phyloP scores from a whole-genome alignment of 2,888 invertebrate genomes.

The Drosophila multiciliata region DNA sequence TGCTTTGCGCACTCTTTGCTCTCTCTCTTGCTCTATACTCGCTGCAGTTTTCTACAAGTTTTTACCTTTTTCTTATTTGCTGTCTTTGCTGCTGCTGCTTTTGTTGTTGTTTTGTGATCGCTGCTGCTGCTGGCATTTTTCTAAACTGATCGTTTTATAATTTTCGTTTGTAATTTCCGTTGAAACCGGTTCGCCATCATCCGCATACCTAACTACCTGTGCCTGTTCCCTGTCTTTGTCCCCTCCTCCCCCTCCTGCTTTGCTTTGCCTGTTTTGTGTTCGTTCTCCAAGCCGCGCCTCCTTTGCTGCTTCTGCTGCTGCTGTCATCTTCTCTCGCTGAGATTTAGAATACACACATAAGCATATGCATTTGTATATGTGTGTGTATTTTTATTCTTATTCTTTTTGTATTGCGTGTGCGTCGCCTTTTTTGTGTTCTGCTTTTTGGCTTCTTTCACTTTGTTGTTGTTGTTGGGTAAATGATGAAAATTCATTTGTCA shows the following conservation, averaged over 20 bases:
- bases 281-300: constrained; percentile 53
- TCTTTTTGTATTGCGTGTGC: constrained; percentile 67
- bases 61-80: constrained; percentile 57
- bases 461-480: constrained; percentile 34
- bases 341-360: constrained; percentile 62
- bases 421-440: constrained; percentile 44
- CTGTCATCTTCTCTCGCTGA: constrained; percentile 57
- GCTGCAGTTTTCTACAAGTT: constrained; percentile 38
- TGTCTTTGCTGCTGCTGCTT: constrained; percentile 22
- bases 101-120: constrained; percentile 31
- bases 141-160: constrained; percentile 82
- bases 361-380: constrained; percentile 6
- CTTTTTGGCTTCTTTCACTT: constrained; percentile 50
- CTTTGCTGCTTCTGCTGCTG: constrained; percentile 27
- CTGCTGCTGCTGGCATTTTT: constrained; percentile 68
- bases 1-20: background rate
- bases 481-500: constrained; percentile 80
- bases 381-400: constrained; percentile 56
- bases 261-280: constrained; percentile 19
- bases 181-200: constrained; percentile 85
- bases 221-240: constrained; percentile 40
- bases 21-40: constrained; percentile 10
- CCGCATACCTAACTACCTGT: constrained; percentile 81
- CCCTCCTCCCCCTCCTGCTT: background rate
- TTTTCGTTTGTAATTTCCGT: constrained; percentile 85